Evolutionary conservation across 2,113 vertebrate species (phyloP), one percentile per base, ranked within the genome.

Genomic region (Tychaedon coryphoeus): DNA sequence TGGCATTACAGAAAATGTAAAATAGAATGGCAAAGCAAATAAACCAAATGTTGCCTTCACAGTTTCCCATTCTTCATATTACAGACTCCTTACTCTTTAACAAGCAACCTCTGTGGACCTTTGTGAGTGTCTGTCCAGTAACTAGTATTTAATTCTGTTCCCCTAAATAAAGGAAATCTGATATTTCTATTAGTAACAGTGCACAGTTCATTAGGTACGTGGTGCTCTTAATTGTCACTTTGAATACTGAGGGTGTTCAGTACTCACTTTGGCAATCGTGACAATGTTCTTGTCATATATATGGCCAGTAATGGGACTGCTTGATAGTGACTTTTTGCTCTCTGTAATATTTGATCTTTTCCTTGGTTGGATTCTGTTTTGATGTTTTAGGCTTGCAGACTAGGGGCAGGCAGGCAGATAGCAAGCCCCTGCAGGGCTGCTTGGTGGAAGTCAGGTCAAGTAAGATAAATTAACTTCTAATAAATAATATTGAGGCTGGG

Each of bases 341-440:
- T 42, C 8, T 29, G 0, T 45, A n/a, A 16, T 81, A 14, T 36
- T 74, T 70, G 47, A 62, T 11, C 19, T 67, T 71, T 80, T 93
- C 11, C 26, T 77, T 86, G 6, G 2, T 42, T 77, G 45, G 28
- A 29, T 86, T 82, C 31, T 50, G 65, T 26, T 78, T 78, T 64
- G 38, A 38, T 83, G 48, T 38, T 11, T 38, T 38, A 38, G 19
- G 9, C 16, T 34, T 3, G 3, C 2, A 18, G 29, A 20, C 10
- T 20, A 2, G 4, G 9, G 28, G 9, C 31, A 13, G 69, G 16
- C 36, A 62, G 70, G 48, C 47, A 81, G 61, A 12, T 8, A 36
- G 36, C 22, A 42, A 6, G 57, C 23, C 9, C 62, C 33, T 42
- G 24, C 6, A 10, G 45, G 26, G 14, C 33, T 0, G 0, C 12